Conservation (phyloP, 2,888 invertebrate genomes). For the Eurytoma adleriae region DNA sequence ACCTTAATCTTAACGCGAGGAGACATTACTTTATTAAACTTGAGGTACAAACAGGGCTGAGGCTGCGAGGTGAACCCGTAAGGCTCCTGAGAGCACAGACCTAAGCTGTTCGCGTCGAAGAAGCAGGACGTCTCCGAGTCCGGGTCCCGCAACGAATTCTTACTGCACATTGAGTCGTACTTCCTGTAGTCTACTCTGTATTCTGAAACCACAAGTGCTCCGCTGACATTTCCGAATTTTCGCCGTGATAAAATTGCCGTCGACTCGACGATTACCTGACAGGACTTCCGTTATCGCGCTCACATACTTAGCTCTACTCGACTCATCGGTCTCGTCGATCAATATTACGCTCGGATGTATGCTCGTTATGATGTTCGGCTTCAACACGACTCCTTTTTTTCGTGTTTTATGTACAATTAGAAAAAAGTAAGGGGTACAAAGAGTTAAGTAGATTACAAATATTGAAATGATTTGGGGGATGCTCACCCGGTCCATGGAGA, state of each 20-base stretch:
- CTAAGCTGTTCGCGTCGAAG: slow-evolving; percentile 64
- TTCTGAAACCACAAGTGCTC: slow-evolving; percentile 55
- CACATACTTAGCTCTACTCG: slow-evolving; percentile 60
- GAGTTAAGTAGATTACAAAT: no score
- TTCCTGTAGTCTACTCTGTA: slow-evolving; percentile 60
- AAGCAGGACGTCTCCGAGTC: slow-evolving; percentile 63
- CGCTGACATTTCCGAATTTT: neutral
- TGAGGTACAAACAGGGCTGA: slow-evolving; percentile 67
- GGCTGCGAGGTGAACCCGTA: slow-evolving; percentile 65
- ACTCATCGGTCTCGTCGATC: slow-evolving; percentile 58
- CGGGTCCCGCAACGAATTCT: slow-evolving; percentile 35
- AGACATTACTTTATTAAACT: slow-evolving; percentile 66
- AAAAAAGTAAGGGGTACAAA: neutral
- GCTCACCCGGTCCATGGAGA: slow-evolving; percentile 37
- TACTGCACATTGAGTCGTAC: slow-evolving; percentile 61
- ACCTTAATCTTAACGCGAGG: neutral
- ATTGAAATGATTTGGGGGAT: neutral
- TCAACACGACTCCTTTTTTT: slow-evolving; percentile 64
- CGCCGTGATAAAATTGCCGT: no score
- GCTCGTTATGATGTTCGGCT: slow-evolving; percentile 63
- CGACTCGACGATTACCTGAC: slow-evolving; percentile 9
- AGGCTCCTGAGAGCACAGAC: slow-evolving; percentile 65
- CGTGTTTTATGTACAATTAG: neutral
- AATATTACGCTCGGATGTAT: slow-evolving; percentile 64
- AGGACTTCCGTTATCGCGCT: slow-evolving; percentile 60